Evolutionary conservation across 2,113 vertebrate species (phyloP).

Genomic region (Synchiropus splendidus): DNA sequence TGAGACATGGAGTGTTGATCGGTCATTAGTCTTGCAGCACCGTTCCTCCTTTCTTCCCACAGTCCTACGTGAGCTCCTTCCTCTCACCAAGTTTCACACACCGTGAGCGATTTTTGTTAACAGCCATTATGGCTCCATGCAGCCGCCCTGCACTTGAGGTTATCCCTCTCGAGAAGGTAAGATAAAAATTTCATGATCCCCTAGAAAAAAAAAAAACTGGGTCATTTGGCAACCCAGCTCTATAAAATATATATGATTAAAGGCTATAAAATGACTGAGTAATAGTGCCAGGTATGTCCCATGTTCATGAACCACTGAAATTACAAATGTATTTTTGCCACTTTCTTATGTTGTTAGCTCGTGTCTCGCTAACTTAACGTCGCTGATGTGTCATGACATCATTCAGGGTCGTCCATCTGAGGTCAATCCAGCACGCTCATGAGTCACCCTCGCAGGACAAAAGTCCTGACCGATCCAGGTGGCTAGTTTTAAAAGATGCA

Average conservation of each 20-base stretch:
- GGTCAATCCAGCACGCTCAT: too few species aligned
- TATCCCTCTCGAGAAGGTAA: conserved; percentile 33
- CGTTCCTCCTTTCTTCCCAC: conserved; percentile 9
- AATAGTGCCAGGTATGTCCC: conserved; percentile 7
- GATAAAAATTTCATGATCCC: conserved; percentile 49
- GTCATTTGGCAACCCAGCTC: conserved; percentile 28
- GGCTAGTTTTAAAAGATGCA: too few species aligned
- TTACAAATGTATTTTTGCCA: not conserved
- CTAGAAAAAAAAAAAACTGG: conserved; percentile 52
- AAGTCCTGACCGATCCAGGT: too few species aligned
- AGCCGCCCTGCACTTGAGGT: conserved; percentile 12
- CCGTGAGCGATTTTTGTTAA: conserved; percentile 8
- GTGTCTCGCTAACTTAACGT: not conserved
- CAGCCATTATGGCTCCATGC: conserved; percentile 10
- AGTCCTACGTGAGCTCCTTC: conserved; percentile 17
- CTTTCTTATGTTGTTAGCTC: too few species aligned
- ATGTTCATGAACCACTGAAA: conserved; percentile 3
- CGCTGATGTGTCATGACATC: not conserved
- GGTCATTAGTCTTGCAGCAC: conserved; percentile 42
- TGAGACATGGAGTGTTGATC: conserved; percentile 25
- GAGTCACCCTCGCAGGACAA: too few species aligned
- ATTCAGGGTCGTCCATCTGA: not conserved
- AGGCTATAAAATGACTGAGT: conserved; percentile 22
- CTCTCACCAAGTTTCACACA: conserved; percentile 16
- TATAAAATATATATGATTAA: conserved; percentile 19